Evolutionary conservation across 2,888 invertebrate species (phyloP).

Genomic region (Petrolisthes cinctipes): DNA sequence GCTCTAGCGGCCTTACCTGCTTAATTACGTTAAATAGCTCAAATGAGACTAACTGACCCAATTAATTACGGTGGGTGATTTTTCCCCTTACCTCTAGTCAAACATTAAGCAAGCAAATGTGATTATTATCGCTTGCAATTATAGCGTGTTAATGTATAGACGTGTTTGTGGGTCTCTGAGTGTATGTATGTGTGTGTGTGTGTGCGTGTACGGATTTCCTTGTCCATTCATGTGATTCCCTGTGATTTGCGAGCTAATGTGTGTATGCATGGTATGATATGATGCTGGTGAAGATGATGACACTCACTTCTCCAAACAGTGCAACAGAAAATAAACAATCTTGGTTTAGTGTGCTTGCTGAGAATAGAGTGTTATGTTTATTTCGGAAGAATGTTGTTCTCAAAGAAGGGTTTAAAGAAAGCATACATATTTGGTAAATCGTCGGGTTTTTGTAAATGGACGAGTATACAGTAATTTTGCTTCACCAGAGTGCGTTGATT

Average conservation of each 20-base stretch:
- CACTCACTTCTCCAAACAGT: no score
- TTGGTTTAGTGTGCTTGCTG: no score
- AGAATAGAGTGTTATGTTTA: no score
- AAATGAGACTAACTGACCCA: conserved; percentile 33
- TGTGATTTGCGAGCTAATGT: not conserved
- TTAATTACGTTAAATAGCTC: conserved; percentile 50
- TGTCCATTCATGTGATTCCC: not conserved
- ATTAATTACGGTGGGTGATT: conserved; percentile 35
- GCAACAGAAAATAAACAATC: no score
- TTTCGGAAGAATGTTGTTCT: no score
- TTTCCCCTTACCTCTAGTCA: conserved; percentile 7
- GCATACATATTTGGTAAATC: no score
- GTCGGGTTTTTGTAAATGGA: no score
- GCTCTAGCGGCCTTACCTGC: conserved; percentile 39
- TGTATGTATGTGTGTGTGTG: conserved; percentile 21
- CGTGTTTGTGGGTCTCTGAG: conserved; percentile 13
- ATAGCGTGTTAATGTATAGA: not conserved
- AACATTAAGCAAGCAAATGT: not conserved
- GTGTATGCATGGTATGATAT: not conserved
- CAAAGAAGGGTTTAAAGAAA: no score
- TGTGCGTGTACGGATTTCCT: not conserved
- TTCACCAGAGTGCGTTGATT: no score
- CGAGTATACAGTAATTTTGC: no score
- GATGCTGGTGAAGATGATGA: no score
- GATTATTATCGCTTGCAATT: not conserved